A percentile compares a stretch with the other conserved stretches of the same genome.
These are phyloP conservation scores for Scaptomyza polygonia DNA, from an alignment of 2,888 invertebrate species.

Conservation along the genomic window DNA sequence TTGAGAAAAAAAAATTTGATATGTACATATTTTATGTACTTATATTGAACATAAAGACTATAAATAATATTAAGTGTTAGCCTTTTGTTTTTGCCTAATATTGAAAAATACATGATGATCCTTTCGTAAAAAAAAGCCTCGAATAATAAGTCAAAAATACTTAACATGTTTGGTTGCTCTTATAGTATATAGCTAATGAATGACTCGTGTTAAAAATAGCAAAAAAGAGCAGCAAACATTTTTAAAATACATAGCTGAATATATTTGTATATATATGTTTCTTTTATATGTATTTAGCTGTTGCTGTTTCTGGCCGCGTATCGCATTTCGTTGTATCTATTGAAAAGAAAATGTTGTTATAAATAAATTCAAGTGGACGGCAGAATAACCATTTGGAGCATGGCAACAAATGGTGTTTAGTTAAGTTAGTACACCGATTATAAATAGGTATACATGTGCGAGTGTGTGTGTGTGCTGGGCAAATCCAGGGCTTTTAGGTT, in stretches of 20 bases:
- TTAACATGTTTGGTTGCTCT: slow-evolving; percentile 37
- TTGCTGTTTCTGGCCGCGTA: slow-evolving; percentile 42
- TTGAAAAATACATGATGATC: neutral
- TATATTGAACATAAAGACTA: no score
- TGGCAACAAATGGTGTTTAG: slow-evolving; percentile 50
- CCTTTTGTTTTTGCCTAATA: no score
- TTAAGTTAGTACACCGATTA: slow-evolving; percentile 33
- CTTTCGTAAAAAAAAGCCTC: neutral
- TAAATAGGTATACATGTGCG: slow-evolving; percentile 24
- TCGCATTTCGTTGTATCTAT: slow-evolving; percentile 64
- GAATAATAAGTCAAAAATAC: slow-evolving; percentile 15
- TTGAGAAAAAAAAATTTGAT: no score
- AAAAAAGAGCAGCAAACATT: slow-evolving; percentile 60
- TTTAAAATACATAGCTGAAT: slow-evolving; percentile 47
- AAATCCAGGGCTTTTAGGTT: slow-evolving; percentile 34
- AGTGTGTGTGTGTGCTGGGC: slow-evolving; percentile 2
- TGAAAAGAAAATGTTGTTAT: slow-evolving; percentile 51
- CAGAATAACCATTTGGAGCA: slow-evolving; percentile 31
- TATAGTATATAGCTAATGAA: slow-evolving; percentile 33
- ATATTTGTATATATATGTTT: slow-evolving; percentile 29
- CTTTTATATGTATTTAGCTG: neutral
- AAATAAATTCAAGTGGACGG: slow-evolving; percentile 67
- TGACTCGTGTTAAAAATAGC: slow-evolving; percentile 68
- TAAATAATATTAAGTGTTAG: no score
- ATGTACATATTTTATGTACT: no score